These are phyloP conservation scores for Seriola rivoliana DNA, from an alignment of 2,113 vertebrate genomes.

Conservation along the genomic window DNA sequence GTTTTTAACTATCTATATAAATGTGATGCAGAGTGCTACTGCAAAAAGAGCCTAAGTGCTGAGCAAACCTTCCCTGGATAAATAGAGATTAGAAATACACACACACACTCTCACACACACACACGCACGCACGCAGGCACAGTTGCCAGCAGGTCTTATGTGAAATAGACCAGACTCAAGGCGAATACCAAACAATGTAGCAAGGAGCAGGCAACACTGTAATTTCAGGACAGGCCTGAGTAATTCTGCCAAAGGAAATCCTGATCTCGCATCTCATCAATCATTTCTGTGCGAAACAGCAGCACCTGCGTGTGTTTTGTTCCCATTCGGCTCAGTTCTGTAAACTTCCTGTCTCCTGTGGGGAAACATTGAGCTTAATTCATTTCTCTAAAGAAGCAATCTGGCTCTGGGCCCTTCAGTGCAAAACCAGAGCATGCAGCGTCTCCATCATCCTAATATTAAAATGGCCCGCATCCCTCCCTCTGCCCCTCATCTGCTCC, in stretches of 20 bases:
- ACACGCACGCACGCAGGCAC: constrained; percentile 13
- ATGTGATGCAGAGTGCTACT: constrained; percentile 24
- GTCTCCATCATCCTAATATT: constrained; percentile 75
- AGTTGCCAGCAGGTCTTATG: constrained; percentile 41
- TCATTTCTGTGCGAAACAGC: constrained; percentile 49
- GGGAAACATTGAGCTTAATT: constrained; percentile 56
- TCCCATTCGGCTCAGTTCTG: constrained; percentile 46
- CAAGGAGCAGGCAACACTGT: constrained; percentile 20
- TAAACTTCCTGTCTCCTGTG: constrained; percentile 56
- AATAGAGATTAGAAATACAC: constrained; percentile 67
- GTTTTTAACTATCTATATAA: constrained; percentile 52
- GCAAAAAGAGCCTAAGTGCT: constrained; percentile 59
- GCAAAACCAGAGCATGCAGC: constrained; percentile 42
- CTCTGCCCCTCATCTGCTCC: constrained; percentile 45
- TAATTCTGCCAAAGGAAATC: constrained; percentile 63
- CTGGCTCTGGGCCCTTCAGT: constrained; percentile 59
- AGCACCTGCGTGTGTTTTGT: constrained; percentile 46
- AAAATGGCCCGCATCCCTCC: constrained; percentile 66
- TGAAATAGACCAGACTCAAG: constrained; percentile 55
- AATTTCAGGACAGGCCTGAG: constrained; percentile 53
- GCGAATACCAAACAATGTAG: constrained; percentile 53
- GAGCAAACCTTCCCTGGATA: constrained; percentile 66
- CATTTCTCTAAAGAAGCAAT: constrained; percentile 63
- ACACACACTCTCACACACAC: neutral
- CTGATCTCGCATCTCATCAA: constrained; percentile 62